Evolutionary conservation across 2,797 vertebrate genomes (phyloP).

Genomic region (Brachyalestes nurse): DNA sequence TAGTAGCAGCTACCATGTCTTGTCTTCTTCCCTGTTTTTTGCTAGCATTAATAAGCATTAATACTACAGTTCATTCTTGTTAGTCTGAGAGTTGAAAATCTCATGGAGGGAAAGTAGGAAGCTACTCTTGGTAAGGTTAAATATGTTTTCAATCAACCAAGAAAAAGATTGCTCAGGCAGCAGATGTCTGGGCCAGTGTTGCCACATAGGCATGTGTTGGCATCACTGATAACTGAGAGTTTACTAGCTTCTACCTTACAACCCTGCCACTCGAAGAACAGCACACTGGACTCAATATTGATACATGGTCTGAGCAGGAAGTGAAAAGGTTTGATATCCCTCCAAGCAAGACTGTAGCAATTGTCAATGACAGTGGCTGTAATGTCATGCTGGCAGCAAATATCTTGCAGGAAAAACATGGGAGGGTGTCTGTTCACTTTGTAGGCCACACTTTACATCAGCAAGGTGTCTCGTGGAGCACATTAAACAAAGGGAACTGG

Average conservation of each 20-base stretch:
- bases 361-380: slow-evolving; percentile 46
- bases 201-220: slow-evolving; percentile 22
- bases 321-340: slow-evolving; percentile 1
- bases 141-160: too few relatives aligned
- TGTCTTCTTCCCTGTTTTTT: too few relatives aligned
- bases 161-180: too few relatives aligned
- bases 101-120: too few relatives aligned
- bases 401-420: slow-evolving; percentile 39
- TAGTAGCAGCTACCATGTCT: too few relatives aligned
- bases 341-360: background rate
- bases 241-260: slow-evolving; percentile 13
- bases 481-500: background rate
- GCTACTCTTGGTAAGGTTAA: too few relatives aligned
- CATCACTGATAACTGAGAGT: slow-evolving; percentile 40
- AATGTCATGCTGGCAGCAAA: slow-evolving; percentile 34
- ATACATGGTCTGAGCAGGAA: slow-evolving; percentile 30
- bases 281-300: slow-evolving; percentile 37
- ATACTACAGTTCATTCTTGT: too few relatives aligned
- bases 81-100: too few relatives aligned
- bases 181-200: slow-evolving; percentile 39
- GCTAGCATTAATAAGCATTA: too few relatives aligned
- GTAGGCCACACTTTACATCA: slow-evolving; percentile 26
- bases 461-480: background rate
- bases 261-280: slow-evolving; percentile 31
- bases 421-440: slow-evolving; percentile 8